A percentile compares a stretch with the other conserved stretches of the same genome.
Conservation (phyloP, 92 coral and sea anemone species). For the Palythoa caribaeorum region DNA sequence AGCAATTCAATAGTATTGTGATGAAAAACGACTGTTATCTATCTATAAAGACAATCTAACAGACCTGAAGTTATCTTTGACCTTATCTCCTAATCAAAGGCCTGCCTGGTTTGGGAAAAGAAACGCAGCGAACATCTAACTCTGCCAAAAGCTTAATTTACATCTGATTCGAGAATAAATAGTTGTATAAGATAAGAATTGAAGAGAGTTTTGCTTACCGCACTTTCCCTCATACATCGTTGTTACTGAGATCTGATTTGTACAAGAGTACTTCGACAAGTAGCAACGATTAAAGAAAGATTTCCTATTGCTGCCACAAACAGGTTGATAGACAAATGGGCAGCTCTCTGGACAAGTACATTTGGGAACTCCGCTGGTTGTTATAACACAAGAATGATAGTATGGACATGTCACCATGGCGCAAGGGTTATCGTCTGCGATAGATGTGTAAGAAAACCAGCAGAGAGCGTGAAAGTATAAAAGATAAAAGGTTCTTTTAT, state of each 20-base stretch:
- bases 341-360: slow-evolving; percentile 82
- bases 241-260: slow-evolving; percentile 62
- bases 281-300: slow-evolving; percentile 73
- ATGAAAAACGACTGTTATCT: too few species aligned
- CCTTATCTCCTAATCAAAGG: too few species aligned
- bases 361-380: slow-evolving; percentile 61
- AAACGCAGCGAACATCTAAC: too few species aligned
- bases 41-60: too few species aligned
- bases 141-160: not conserved
- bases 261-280: slow-evolving; percentile 73
- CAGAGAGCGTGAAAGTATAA: not conserved
- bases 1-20: too few species aligned
- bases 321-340: slow-evolving; percentile 77
- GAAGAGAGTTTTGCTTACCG: slow-evolving; percentile 61
- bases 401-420: slow-evolving; percentile 66
- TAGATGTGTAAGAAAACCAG: not conserved
- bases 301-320: slow-evolving; percentile 78
- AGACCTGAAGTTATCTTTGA: too few species aligned
- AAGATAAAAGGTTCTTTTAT: not conserved
- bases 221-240: slow-evolving; percentile 79
- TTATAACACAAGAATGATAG: slow-evolving; percentile 69
- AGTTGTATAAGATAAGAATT: not conserved
- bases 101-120: too few species aligned
- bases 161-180: not conserved
- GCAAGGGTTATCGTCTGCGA: slow-evolving; percentile 65